These are phyloP conservation scores for Leptura quadrifasciata DNA, from an alignment of 2,888 invertebrate genomes.

Conservation along the genomic window DNA sequence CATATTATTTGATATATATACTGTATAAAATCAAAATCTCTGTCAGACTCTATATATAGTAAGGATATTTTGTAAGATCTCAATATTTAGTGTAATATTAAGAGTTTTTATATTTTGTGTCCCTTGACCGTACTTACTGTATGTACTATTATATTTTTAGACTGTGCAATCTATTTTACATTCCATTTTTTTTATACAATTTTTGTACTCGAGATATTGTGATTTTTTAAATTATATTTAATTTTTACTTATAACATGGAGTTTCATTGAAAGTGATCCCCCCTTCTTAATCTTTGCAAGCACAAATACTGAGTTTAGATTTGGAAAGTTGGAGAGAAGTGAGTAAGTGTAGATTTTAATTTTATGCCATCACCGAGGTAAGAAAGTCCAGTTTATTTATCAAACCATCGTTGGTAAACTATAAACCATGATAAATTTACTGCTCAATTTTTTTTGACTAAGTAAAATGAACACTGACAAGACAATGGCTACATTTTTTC, in stretches of 20 bases:
- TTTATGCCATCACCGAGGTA: no score
- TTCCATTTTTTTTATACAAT: constrained; percentile 66
- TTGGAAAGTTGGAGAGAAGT: no score
- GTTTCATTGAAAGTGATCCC: background rate
- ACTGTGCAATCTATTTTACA: constrained; percentile 64
- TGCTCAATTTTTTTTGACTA: no score
- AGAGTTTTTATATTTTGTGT: constrained; percentile 55
- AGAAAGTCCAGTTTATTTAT: no score
- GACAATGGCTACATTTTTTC: no score
- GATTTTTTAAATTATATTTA: constrained; percentile 54
- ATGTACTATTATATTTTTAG: constrained; percentile 58
- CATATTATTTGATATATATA: constrained; percentile 54
- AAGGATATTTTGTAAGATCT: constrained; percentile 62
- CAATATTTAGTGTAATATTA: constrained; percentile 63
- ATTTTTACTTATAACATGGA: constrained; percentile 11
- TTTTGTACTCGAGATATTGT: constrained; percentile 60
- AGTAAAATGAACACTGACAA: no score
- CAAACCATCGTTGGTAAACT: no score
- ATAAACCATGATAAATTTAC: no score
- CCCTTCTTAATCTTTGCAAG: background rate
- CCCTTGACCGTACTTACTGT: constrained; percentile 57
- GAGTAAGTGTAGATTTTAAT: no score
- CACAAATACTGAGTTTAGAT: no score
- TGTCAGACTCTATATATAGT: constrained; percentile 49
- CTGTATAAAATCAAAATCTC: constrained; percentile 55